These are phyloP conservation scores for Drosophila rhopaloa DNA, from an alignment of 1,140 invertebrate genomes.

Conservation along the genomic window DNA sequence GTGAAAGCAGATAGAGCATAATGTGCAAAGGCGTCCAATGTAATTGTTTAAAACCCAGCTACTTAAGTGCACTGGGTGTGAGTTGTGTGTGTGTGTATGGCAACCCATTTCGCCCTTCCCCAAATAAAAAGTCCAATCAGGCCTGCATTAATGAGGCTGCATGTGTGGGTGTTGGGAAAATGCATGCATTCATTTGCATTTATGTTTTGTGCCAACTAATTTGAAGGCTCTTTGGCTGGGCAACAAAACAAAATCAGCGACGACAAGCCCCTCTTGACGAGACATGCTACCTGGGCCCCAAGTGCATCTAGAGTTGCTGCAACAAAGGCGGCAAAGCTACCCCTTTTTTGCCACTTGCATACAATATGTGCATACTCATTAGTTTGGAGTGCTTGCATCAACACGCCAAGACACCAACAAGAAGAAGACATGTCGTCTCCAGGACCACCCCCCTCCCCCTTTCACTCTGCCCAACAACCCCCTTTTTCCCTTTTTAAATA, in stretches of 20 bases:
- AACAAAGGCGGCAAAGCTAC: conserved; percentile 37
- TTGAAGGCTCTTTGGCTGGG: conserved; percentile 62
- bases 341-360: conserved; percentile 55
- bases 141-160: conserved; percentile 74
- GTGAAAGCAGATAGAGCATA: conserved; percentile 56
- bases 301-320: conserved; percentile 73
- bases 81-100: not conserved
- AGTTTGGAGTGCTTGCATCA: conserved; percentile 82
- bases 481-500: conserved; percentile 18
- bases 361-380: conserved; percentile 81
- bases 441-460: conserved; percentile 5
- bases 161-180: not conserved
- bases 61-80: conserved; percentile 66
- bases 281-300: conserved; percentile 52
- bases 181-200: conserved; percentile 76
- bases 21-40: conserved; percentile 78
- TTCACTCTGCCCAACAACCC: not conserved
- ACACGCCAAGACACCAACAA: conserved; percentile 61
- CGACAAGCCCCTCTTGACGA: conserved; percentile 58
- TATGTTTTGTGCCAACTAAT: conserved; percentile 83
- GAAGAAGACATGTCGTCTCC: conserved; percentile 59
- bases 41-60: conserved; percentile 80
- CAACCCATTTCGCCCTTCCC: not conserved
- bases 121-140: conserved; percentile 81
- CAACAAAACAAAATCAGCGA: conserved; percentile 80